Evolutionary conservation across 2,797 vertebrate genomes (phyloP).

Genomic region (Notolepis coatsorum): DNA sequence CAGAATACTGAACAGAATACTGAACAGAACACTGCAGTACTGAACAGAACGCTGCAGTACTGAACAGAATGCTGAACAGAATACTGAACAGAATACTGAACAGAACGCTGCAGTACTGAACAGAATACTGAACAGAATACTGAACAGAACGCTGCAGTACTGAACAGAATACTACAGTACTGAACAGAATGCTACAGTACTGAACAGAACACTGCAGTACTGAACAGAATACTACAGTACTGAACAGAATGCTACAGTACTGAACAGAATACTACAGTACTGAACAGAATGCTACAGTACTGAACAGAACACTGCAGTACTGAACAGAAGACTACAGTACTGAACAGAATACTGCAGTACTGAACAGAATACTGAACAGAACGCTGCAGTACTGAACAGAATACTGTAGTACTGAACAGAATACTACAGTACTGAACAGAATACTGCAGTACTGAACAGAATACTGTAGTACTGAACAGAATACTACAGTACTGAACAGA

Average conservation of each 20-base stretch:
- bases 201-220: constrained; percentile 58
- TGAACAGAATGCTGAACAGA: constrained; percentile 32
- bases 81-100: constrained; percentile 30
- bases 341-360: no score
- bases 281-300: constrained; percentile 26
- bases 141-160: no score
- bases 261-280: no score
- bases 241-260: no score
- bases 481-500: constrained; percentile 31
- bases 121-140: no score
- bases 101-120: constrained; percentile 65
- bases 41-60: no score
- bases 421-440: no score
- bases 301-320: constrained; percentile 58
- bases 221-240: constrained; percentile 72
- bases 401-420: constrained; percentile 68
- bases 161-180: no score
- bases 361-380: constrained; percentile 32
- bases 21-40: constrained; percentile 73
- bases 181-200: constrained; percentile 26
- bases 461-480: no score
- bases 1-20: constrained; percentile 62
- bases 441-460: no score
- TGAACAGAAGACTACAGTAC: constrained; percentile 72
- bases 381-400: constrained; percentile 33